These are phyloP conservation scores for Trachemys scripta DNA, from an alignment of 2,113 vertebrate species.

Conservation along the genomic window DNA sequence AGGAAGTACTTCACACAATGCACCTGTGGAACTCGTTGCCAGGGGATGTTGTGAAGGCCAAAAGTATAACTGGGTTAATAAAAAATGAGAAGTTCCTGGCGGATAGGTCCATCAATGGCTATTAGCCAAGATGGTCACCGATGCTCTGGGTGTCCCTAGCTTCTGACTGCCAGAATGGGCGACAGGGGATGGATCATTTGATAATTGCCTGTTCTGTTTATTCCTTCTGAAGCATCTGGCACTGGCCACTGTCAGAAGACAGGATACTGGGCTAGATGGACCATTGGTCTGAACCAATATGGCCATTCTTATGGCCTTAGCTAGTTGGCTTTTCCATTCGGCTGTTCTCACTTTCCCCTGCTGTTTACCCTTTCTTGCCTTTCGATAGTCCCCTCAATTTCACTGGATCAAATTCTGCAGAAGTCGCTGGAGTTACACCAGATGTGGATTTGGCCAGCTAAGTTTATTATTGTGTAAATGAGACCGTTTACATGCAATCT, in stretches of 20 bases:
- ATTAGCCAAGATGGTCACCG: too few species aligned
- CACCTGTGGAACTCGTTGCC: background rate
- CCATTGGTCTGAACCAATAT: too few species aligned
- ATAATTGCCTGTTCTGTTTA: background rate
- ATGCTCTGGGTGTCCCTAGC: background rate
- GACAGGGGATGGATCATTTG: background rate
- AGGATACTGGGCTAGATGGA: background rate
- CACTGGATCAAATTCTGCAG: constrained; percentile 5
- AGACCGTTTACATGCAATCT: background rate
- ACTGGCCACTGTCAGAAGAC: background rate
- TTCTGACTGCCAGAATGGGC: background rate
- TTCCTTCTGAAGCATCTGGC: background rate
- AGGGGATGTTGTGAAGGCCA: background rate
- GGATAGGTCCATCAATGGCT: too few species aligned
- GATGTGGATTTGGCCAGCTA: background rate
- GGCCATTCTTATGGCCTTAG: background rate
- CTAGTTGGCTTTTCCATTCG: background rate
- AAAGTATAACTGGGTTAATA: background rate
- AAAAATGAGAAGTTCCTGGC: background rate
- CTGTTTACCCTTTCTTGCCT: constrained; percentile 26
- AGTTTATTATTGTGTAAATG: constrained; percentile 9
- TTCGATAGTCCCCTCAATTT: background rate
- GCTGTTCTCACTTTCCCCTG: constrained; percentile 10
- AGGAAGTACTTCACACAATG: background rate
- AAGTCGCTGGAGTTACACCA: background rate